Base-by-base conservation (phyloP, 2,888 invertebrate species). In the Yponomeuta plumbellus region DNA sequence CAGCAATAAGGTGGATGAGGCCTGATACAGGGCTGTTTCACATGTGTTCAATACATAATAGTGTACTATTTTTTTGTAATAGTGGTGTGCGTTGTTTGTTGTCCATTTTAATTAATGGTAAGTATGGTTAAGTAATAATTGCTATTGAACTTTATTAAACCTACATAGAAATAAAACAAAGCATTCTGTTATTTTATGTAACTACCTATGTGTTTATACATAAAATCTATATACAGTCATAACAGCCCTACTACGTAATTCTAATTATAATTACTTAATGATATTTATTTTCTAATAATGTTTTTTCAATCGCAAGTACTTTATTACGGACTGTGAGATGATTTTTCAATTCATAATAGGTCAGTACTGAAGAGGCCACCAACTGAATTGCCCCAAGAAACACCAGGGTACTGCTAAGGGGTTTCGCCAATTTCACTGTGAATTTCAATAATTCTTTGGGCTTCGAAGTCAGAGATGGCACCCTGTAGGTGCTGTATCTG, bases 391-490 rank as follows among this genome's bases (percentile, higher is more conserved):
- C 72, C 8, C 92, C 75, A 58, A 94, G 76, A 0, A 83, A 80
- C 1, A 90, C 84, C 13, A 94, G 70, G 0, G 86, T 81, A 1
- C 90, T 91, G 4, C 83, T 77, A 34, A 94, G 88, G 0, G 94
- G 93, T 70, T 83, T 92, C 0, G 93, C 91, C 1, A 94, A 75
- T 75, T 92, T 92, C 8, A 75, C 76, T 73, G 93, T 77, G 22
- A 94, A 82, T 61, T 88, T 76, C 0, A 93, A 86, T 0, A 93
- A 81, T 66, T 92, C 92, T 72, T 80, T 84, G 0, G 93, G 92
- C 13, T 93, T 92, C 66, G 92, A 86, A 0, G 77, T 83, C n/a
- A 94, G 75, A n/a, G 92, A 88, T 4, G 96, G 96, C 23, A 95
- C 71, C 70, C 94, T 88, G 71, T 87, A 93, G 5, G 95, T 95